phyloP scores from a whole-genome alignment of 1,140 invertebrate species.

The Nomia melanderi region DNA sequence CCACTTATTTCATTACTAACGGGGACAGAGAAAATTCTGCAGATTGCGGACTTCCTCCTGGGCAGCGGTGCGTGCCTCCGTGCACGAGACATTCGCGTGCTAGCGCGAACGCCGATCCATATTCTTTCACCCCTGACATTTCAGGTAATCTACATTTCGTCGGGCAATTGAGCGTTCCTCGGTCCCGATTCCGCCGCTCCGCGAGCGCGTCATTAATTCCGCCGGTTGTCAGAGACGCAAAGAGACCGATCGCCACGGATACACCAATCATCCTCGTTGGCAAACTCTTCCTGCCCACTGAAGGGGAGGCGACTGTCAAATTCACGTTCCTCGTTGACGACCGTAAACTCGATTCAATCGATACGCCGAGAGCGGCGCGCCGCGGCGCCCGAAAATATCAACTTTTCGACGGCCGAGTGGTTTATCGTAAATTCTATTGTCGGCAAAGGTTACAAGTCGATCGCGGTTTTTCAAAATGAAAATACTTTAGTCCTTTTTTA shows the following conservation, averaged over 20 bases:
- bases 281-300: background rate
- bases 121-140: slow-evolving; percentile 41
- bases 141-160: slow-evolving; percentile 48
- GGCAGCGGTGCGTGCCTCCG: background rate
- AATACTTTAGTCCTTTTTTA: too few species aligned
- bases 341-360: slow-evolving; percentile 28
- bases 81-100: slow-evolving; percentile 6
- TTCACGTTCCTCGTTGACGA: slow-evolving; percentile 27
- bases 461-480: too few species aligned
- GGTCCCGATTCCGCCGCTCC: slow-evolving; percentile 39
- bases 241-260: slow-evolving; percentile 27
- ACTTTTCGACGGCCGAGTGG: background rate
- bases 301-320: slow-evolving; percentile 33
- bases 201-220: slow-evolving; percentile 54
- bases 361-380: background rate
- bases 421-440: slow-evolving; percentile 10
- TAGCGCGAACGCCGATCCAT: background rate
- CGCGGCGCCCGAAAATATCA: background rate
- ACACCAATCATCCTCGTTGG: slow-evolving; percentile 24
- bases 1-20: slow-evolving; percentile 4
- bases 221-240: slow-evolving; percentile 37
- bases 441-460: slow-evolving; percentile 3
- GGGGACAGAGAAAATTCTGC: slow-evolving; percentile 17
- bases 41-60: slow-evolving; percentile 11
- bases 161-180: slow-evolving; percentile 38